These are phyloP conservation scores for Stenodera caucasica DNA, from an alignment of 2,888 invertebrate species.

Conservation along the genomic window DNA sequence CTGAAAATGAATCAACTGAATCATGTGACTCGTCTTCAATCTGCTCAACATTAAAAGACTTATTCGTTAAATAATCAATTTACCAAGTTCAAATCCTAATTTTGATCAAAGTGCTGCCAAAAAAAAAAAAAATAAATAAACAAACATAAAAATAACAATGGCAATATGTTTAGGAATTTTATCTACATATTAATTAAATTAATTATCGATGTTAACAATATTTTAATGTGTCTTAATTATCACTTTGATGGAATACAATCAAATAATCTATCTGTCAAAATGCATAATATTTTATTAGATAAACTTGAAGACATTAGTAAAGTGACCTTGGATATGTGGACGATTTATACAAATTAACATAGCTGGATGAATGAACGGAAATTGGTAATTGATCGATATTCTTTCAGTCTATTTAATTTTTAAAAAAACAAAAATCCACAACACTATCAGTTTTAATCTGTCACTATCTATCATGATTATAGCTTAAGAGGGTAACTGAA, in stretches of 20 bases:
- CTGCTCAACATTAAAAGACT: conserved; percentile 81
- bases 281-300: conserved; percentile 7
- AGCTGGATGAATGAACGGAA: neutral
- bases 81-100: neutral
- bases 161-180: conserved; percentile 25
- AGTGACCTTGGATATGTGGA: conserved; percentile 24
- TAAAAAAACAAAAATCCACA: too few species aligned
- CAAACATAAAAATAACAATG: neutral
- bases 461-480: too few species aligned
- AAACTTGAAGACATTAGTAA: conserved; percentile 13
- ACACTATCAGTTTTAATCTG: too few species aligned
- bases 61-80: conserved; percentile 73
- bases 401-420: neutral
- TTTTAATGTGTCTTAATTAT: conserved; percentile 46
- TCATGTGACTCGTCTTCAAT: conserved; percentile 79
- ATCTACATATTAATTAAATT: conserved; percentile 14
- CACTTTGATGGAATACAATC: conserved; percentile 43
- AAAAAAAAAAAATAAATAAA: conserved; percentile 7
- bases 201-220: conserved; percentile 44
- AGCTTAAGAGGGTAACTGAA: too few species aligned
- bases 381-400: neutral
- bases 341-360: neutral
- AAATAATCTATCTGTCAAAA: conserved; percentile 23
- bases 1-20: conserved; percentile 68
- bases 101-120: conserved; percentile 25